Base-by-base conservation (phyloP, 2,113 vertebrate species). In the Promerops cafer region DNA sequence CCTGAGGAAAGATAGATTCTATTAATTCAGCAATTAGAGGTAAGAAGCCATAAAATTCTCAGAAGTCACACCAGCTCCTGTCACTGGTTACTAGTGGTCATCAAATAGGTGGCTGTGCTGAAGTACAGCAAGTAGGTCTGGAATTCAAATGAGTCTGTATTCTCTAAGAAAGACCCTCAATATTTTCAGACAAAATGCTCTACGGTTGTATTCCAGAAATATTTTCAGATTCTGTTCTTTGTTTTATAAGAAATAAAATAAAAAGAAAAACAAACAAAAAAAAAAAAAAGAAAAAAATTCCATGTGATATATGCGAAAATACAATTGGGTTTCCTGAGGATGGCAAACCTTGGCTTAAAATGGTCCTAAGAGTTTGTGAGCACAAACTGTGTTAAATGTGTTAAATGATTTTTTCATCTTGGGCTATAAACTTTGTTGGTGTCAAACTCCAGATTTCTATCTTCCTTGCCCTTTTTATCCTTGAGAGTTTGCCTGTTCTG, bases 1-100 rank as follows among this genome's bases (percentile, higher is more conserved):
- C 23, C 4, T 52, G 44, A 71, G 44, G 35, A 94, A 84, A 82
- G 82, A 71, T 4, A 71, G 13, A 71, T 89, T 56, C 19, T 26
- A 89, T 84, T 87, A 94, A 89, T 71, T 87, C 90, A 93, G 52
- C 61, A 95, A 79, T 91, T 87, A 84, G 69, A 66, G 23, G 42
- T 75, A 89, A 91, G 35, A n/a, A 76, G 53, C 44, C 68, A 78
- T 78, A 84, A 89, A 89, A 75, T 75, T 89, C 54, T 82, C 64
- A 66, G 37, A 91, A 95, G 69, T 77, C 68, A 72, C n/a, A 90
- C 23, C 68, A 83, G 14, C 6, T 49, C 24, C 42, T 81, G 54
- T 61, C 18, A 54, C 14, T 53, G 4, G 33, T 87, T 89, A 19
- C 66, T 47, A 42, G 42, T 63, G 20, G 9, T 91, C 26, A 56